These are phyloP conservation scores for Tipula helvola DNA, from an alignment of 2,888 invertebrate genomes.

Conservation along the genomic window DNA sequence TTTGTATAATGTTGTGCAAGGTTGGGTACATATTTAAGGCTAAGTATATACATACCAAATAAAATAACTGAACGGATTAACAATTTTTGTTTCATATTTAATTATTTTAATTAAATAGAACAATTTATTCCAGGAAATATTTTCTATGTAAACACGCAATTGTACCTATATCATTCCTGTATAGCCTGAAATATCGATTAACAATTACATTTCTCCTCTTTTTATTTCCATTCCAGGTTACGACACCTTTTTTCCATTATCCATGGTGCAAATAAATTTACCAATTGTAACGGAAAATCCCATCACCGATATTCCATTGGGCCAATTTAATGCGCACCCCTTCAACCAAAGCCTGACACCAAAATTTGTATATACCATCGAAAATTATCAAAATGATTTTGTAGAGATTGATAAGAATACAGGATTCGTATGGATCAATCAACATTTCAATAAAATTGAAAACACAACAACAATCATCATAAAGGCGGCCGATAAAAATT, in stretches of 20 bases:
- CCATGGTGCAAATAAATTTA: slow-evolving; percentile 28
- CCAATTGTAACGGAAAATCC: slow-evolving; percentile 31
- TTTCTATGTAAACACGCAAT: not conserved
- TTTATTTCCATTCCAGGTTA: slow-evolving; percentile 21
- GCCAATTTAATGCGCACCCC: slow-evolving; percentile 29
- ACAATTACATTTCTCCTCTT: not conserved
- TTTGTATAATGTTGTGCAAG: not conserved
- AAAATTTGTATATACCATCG: slow-evolving; percentile 28
- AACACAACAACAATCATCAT: slow-evolving; percentile 23
- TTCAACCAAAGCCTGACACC: slow-evolving; percentile 23
- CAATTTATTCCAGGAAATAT: not conserved
- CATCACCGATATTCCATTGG: slow-evolving; percentile 31
- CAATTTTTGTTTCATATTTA: not conserved
- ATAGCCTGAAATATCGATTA: not conserved
- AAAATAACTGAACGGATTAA: not conserved
- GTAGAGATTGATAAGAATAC: slow-evolving; percentile 27
- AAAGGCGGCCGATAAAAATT: slow-evolving; percentile 23
- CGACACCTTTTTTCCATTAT: slow-evolving; percentile 31
- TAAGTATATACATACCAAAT: not conserved
- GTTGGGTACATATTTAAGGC: not conserved
- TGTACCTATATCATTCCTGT: not conserved
- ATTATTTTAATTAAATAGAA: not conserved
- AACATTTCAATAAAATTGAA: slow-evolving; percentile 23
- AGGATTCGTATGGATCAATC: slow-evolving; percentile 30
- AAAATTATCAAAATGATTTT: slow-evolving; percentile 22